Evolutionary conservation across 2,888 invertebrate species (phyloP), one percentile per base, ranked within the genome.

Genomic region (Acrobasis consociella): DNA sequence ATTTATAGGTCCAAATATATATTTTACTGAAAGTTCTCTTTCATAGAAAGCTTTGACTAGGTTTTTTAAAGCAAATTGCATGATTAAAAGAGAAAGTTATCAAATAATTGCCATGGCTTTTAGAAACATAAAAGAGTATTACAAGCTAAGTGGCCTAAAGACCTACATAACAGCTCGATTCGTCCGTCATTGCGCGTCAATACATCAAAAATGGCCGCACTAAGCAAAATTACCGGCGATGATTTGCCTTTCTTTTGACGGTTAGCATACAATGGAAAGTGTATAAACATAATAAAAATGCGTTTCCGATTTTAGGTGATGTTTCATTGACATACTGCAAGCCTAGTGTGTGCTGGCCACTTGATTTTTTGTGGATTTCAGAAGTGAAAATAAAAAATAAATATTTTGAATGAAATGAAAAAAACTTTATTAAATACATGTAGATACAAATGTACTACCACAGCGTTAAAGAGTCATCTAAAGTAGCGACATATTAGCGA

Each of bases 141-240:
- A 56, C 22, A 56, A 56, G 22, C 42, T 56, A 56, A 56, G 11
- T 56, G 56, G 42, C 56, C 56, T 56, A n/a, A 42, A 56, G 39
- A 56, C 56, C 56, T 56, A 56, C 42, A 46, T 42, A 42, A 39
- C 16, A 9, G 56, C 15, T 17, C 42, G 39, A 56, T 42, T 56
- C 17, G 17, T 16, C 13, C 56, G 56, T 56, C 22, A 42, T 31
- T n/a, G 31, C 31, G 22, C 52, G 11, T 9, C 17, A 8, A 56
- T 13, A 42, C 17, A 31, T 55, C 39, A 39, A 55, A 37, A 55
- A 55, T 39, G 9, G 42, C 31, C 17, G 7, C 13, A 42, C 22
- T 10, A 42, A 56, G 13, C 13, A 31, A 56, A 39, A 56, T 56
- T 56, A 56, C 56, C 13, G 9, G 42, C 56, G 22, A 56, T 56